phyloP scores from a whole-genome alignment of 2,797 vertebrate genomes.

The Rhinogobio ventralis region DNA sequence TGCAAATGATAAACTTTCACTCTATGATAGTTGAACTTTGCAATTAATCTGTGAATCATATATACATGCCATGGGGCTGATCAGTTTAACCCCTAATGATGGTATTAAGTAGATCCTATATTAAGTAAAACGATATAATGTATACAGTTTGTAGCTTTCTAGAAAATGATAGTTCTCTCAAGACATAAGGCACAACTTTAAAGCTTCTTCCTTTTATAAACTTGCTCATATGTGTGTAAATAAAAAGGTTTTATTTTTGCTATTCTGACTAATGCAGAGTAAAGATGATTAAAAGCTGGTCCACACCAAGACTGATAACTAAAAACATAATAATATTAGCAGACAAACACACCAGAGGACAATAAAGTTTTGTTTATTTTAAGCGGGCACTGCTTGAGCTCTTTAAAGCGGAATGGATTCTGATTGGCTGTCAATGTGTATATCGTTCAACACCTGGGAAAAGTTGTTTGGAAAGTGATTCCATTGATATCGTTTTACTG shows the following conservation, averaged over 20 bases:
- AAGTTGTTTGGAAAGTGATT: not conserved
- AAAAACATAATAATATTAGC: not conserved
- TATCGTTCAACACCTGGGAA: not conserved
- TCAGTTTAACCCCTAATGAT: not conserved
- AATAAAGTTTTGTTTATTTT: not conserved
- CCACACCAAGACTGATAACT: not conserved
- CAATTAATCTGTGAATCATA: not conserved
- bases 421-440: not conserved
- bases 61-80: not conserved
- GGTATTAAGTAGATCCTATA: not conserved
- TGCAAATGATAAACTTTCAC: not conserved
- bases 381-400: not conserved
- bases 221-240: not conserved
- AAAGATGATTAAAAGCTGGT: not conserved
- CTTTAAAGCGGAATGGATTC: not conserved
- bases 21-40: not conserved
- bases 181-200: not conserved
- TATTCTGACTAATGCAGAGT: not conserved
- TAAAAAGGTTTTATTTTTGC: not conserved
- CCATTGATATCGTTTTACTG: not conserved
- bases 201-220: not conserved
- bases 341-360: not conserved
- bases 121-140: not conserved
- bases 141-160: not conserved
- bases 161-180: not conserved